A percentile compares a stretch with the other conserved stretches of the same genome.
These are phyloP conservation scores for Scaptodrosophila lebanonensis DNA, from an alignment of 1,140 invertebrate genomes.

Conservation along the genomic window DNA sequence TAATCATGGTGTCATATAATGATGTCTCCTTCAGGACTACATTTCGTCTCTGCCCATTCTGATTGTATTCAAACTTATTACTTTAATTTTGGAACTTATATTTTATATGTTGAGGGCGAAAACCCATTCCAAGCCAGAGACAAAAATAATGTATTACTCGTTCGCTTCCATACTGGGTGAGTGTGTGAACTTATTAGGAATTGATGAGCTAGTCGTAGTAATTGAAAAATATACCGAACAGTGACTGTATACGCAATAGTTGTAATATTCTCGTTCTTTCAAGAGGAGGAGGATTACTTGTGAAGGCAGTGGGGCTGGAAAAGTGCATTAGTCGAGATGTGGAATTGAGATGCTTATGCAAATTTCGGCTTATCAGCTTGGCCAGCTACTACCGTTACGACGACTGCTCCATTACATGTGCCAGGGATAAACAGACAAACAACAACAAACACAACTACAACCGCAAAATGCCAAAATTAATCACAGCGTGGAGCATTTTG, in stretches of 20 bases:
- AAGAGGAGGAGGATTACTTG: not conserved
- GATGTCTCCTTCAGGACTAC: too few relatives aligned
- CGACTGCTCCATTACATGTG: too few relatives aligned
- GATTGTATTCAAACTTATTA: conserved; percentile 19
- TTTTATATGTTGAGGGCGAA: conserved; percentile 17
- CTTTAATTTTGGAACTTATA: conserved; percentile 27
- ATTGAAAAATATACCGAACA: not conserved
- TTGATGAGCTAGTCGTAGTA: not conserved
- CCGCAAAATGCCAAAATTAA: conserved; percentile 23
- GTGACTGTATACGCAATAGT: conserved; percentile 4
- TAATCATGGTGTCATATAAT: not conserved
- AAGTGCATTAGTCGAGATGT: not conserved
- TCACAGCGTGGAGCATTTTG: conserved; percentile 62
- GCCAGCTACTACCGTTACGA: too few relatives aligned
- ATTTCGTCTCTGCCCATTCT: conserved; percentile 24
- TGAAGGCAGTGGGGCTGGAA: not conserved
- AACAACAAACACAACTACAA: too few relatives aligned
- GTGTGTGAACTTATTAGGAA: not conserved
- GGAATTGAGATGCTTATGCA: not conserved
- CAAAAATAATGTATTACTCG: not conserved
- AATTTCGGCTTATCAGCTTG: too few relatives aligned
- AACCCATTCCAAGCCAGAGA: not conserved
- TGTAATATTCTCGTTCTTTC: conserved; percentile 3
- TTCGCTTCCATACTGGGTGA: conserved; percentile 19
- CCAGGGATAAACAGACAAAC: too few relatives aligned